Base-by-base conservation (phyloP, 30 jellyfish, hydroid and myxozoan genomes). In the Chrysaora quinquecirrha region DNA sequence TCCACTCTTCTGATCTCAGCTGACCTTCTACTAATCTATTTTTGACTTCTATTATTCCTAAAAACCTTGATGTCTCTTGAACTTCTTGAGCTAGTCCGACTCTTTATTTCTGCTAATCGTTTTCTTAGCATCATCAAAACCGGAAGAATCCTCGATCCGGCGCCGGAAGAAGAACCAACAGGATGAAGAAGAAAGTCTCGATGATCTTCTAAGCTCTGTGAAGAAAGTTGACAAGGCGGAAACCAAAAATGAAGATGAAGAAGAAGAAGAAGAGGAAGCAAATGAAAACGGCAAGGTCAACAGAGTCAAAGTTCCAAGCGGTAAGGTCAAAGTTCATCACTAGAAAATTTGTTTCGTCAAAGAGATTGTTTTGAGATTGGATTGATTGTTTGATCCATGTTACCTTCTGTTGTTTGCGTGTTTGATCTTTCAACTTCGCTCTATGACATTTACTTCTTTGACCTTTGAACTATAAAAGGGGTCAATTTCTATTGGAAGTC, bases 151-250 rank as follows among this genome's bases (percentile, higher is more conserved):
- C 25, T 10, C 47, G 29, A 27, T 47, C 27, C 80, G 30, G 4
- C 77, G 89, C 46, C 72, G 89, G n/a, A 31, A 76, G 18, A 62
- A 66, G 58, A 64, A 76, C 24, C 48, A 48, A 2, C 48, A 28
- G n/a, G 89, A 48, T 34, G 89, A 78, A 64, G 89, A 76, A 78
- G 89, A 78, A 34, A 78, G 81, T 65, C 81, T 78, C 62, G 89
- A 78, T 64, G 89, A 63, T 18, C 30, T 78, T 61, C 74, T 75
- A 19, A 60, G 31, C 34, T 78, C 89, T 22, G 89, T 65, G 7
- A 43, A 32, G 16, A 34, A 63, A 14, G 82, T 35, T 32, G 82
- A 47, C 29, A 28, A 28, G 21, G 89, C 63, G 19, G 74, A 64
- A 28, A 62, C 22, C 1, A 58, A 3, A 33, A 22, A 34, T 1